Evolutionary conservation across 1,140 invertebrate species (phyloP).

Genomic region (Trinorchestia longiramus): DNA sequence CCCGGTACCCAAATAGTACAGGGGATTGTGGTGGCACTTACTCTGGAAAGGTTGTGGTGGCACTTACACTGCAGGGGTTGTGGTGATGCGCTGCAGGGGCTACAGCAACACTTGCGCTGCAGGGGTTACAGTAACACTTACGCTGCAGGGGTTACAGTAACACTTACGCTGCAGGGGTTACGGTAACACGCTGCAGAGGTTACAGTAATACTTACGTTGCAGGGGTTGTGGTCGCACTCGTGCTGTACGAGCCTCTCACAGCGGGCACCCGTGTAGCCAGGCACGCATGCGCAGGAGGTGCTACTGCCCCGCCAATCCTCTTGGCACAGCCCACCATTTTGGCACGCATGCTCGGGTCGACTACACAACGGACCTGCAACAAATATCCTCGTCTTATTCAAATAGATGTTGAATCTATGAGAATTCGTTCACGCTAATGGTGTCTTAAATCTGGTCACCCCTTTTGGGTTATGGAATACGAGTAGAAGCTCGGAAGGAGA

Average conservation of each 20-base stretch:
- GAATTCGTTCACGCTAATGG: too few relatives aligned
- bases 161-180: background rate
- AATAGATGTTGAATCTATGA: background rate
- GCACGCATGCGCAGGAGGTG: constrained; percentile 73
- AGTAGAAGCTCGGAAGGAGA: too few relatives aligned
- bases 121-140: background rate
- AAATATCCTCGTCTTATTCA: constrained; percentile 35
- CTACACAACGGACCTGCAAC: constrained; percentile 66
- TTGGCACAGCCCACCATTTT: constrained; percentile 67
- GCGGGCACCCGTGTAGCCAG: constrained; percentile 73
- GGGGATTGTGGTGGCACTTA: too few relatives aligned
- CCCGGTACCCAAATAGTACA: too few relatives aligned
- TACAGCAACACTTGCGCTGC: background rate
- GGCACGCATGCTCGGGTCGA: constrained; percentile 60
- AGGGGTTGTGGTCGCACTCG: constrained; percentile 93
- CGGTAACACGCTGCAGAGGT: too few relatives aligned
- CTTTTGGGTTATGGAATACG: too few relatives aligned
- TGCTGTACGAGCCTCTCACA: constrained; percentile 91
- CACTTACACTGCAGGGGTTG: too few relatives aligned
- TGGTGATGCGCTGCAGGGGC: background rate
- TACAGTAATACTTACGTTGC: too few relatives aligned
- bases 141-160: background rate
- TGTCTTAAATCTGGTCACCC: too few relatives aligned
- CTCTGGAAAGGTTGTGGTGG: too few relatives aligned
- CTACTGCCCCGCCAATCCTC: constrained; percentile 67